A percentile compares a stretch with the other conserved stretches of the same genome.
Evolutionary conservation across 2,888 invertebrate species (phyloP).

Genomic region (Microchrysa polita): DNA sequence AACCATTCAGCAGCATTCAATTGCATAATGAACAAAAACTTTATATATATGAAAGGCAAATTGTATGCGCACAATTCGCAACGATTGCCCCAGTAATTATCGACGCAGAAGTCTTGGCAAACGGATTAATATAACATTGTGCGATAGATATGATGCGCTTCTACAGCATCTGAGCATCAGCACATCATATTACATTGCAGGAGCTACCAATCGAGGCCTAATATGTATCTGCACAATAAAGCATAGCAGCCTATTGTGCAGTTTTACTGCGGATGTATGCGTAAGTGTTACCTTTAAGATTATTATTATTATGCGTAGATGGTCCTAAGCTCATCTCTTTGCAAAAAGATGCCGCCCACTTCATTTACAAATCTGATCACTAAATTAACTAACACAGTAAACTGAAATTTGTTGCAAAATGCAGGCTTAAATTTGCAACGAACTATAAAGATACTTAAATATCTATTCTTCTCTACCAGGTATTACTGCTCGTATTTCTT

Average conservation of each 20-base stretch:
- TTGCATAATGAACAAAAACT: too few relatives aligned
- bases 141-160: background rate
- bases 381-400: background rate
- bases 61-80: too few relatives aligned
- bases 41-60: too few relatives aligned
- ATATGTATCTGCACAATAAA: too few relatives aligned
- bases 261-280: too few relatives aligned
- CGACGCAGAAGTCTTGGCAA: background rate
- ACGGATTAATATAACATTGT: background rate
- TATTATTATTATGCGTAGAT: background rate
- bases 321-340: background rate
- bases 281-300: background rate
- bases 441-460: background rate
- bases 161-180: background rate
- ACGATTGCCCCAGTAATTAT: background rate
- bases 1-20: too few relatives aligned
- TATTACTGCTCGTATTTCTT: background rate
- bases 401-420: background rate
- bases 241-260: background rate
- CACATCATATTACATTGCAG: too few relatives aligned
- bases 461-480: slow-evolving; percentile 6
- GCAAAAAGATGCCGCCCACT: too few relatives aligned
- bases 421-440: background rate
- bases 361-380: too few relatives aligned
- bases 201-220: too few relatives aligned